Conservation (phyloP, 2,888 invertebrate species). For the Apotomis betuletana region DNA sequence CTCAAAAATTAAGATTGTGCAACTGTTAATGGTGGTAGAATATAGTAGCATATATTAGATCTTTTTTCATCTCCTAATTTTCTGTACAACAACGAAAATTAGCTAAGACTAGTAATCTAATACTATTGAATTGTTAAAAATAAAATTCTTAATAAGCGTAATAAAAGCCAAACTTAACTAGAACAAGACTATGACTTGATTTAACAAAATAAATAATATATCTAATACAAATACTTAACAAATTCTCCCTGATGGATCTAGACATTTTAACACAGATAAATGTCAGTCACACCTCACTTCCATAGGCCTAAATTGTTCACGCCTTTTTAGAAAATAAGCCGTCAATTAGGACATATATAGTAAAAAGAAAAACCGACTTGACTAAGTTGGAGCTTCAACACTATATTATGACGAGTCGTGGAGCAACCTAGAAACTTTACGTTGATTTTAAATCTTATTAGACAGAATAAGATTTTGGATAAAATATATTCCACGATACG, state of each 20-base stretch:
- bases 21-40: background rate
- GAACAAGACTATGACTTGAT: conserved; percentile 19
- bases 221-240: conserved; percentile 4
- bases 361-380: no score
- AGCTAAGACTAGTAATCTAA: conserved; percentile 16
- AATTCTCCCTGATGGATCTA: background rate
- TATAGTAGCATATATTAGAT: background rate
- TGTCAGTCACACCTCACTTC: no score
- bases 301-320: no score
- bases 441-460: no score
- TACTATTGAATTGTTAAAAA: conserved; percentile 9
- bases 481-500: no score
- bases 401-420: no score
- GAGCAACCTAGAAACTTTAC: no score
- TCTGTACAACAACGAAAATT: background rate
- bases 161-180: conserved; percentile 26
- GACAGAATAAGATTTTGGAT: no score
- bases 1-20: no score
- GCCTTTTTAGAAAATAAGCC: no score
- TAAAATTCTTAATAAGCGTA: conserved; percentile 35
- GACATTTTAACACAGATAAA: background rate
- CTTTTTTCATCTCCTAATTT: background rate
- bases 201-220: conserved; percentile 30
- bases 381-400: no score
- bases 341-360: no score